Percentiles rank a stretch among this genome's conserved stretches.
Evolutionary conservation across 2,113 vertebrate genomes (phyloP).

Genomic region (Calonectris borealis): DNA sequence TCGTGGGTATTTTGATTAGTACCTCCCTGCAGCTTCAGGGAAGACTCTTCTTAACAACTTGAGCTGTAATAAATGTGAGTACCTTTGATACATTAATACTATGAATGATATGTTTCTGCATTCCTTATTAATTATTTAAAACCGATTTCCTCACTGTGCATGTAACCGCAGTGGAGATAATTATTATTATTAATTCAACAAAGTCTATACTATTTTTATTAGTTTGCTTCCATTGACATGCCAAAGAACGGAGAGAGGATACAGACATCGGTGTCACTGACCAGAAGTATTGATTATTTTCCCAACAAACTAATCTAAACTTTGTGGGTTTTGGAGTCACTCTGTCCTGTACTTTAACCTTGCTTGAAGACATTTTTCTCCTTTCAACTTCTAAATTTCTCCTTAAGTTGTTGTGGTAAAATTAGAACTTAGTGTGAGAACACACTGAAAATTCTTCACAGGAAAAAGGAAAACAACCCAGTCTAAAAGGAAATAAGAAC

Average conservation of each 20-base stretch:
- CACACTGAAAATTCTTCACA: background rate
- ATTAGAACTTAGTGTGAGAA: background rate
- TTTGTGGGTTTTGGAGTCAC: background rate
- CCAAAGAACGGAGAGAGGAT: background rate
- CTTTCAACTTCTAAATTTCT: background rate
- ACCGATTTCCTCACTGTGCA: background rate
- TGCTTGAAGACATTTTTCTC: background rate
- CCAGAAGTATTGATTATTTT: background rate
- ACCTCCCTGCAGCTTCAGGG: background rate
- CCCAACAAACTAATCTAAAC: background rate
- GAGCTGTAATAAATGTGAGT: constrained; percentile 14
- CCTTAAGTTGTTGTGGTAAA: background rate
- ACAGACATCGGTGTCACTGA: background rate
- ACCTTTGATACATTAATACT: background rate
- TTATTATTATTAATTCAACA: background rate
- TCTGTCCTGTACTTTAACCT: background rate
- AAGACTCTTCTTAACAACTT: background rate
- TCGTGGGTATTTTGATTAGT: background rate
- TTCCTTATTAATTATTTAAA: background rate
- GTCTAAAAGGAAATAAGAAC: background rate
- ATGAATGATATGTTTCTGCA: background rate
- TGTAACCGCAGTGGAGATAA: background rate
- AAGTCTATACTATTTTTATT: background rate
- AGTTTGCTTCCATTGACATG: background rate
- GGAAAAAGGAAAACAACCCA: background rate